Evolutionary conservation across 2,888 invertebrate genomes (phyloP).

Genomic region (Drosophila anomelani): DNA sequence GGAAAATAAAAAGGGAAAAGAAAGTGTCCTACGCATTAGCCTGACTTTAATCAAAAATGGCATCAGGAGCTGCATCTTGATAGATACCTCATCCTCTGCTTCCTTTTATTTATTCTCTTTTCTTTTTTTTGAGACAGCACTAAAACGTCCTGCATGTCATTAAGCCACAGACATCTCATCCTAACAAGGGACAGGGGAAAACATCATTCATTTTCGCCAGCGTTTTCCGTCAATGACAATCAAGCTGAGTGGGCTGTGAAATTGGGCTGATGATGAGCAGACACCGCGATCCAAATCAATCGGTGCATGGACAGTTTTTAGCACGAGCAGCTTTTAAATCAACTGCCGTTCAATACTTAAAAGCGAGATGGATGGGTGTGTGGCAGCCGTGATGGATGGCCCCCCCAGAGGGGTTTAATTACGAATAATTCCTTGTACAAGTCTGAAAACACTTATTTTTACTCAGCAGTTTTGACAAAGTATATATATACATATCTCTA

Average conservation of each 20-base stretch:
- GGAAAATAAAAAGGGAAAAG: slow-evolving; percentile 19
- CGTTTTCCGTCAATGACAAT: slow-evolving; percentile 38
- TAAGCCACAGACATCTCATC: slow-evolving; percentile 44
- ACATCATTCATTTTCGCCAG: slow-evolving; percentile 34
- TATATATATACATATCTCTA: no score
- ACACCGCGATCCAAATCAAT: slow-evolving; percentile 36
- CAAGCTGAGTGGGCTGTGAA: slow-evolving; percentile 28
- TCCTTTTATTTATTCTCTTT: slow-evolving; percentile 22
- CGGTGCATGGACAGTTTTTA: slow-evolving; percentile 21
- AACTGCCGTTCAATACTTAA: slow-evolving; percentile 14
- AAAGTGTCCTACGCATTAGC: slow-evolving; percentile 48
- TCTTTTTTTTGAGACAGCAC: slow-evolving; percentile 44
- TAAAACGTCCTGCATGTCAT: slow-evolving; percentile 70
- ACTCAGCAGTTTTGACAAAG: background rate
- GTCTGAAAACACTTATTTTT: slow-evolving; percentile 1
- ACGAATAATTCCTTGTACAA: background rate
- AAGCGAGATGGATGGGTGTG: slow-evolving; percentile 14
- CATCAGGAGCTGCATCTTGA: slow-evolving; percentile 50
- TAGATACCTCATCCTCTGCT: slow-evolving; percentile 46
- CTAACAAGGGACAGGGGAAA: slow-evolving; percentile 1
- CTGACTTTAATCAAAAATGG: slow-evolving; percentile 69
- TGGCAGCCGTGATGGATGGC: slow-evolving; percentile 23
- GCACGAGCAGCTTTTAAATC: slow-evolving; percentile 27
- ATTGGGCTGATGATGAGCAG: slow-evolving; percentile 26
- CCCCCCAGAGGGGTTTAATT: slow-evolving; percentile 1